Conservation (phyloP, 2,888 invertebrate species). For the Noctuana brunneofusca region DNA sequence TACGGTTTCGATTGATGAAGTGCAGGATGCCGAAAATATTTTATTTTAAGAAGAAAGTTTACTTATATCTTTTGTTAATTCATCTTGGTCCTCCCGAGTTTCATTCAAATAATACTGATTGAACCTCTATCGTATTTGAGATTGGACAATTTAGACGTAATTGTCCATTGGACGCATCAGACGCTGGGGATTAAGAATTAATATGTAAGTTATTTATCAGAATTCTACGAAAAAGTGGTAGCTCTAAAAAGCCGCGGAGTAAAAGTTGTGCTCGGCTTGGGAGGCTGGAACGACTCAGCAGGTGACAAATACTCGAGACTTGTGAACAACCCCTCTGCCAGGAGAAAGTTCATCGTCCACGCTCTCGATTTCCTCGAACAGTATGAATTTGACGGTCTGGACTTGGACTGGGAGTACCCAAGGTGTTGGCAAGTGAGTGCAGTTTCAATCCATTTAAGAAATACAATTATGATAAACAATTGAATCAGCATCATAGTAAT, state of each 20-base stretch:
- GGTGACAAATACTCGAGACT: conserved; percentile 94
- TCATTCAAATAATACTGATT: no score
- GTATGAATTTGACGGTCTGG: conserved; percentile 94
- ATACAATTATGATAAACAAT: no score
- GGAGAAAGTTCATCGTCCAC: conserved; percentile 88
- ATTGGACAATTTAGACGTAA: no score
- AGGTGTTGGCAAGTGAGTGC: conserved; percentile 91
- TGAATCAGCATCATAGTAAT: no score
- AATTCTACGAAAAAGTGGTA: conserved; percentile 93
- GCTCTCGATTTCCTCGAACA: conserved; percentile 90
- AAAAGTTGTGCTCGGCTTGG: conserved; percentile 93
- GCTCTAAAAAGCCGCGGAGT: conserved; percentile 87
- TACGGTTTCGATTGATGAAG: background rate
- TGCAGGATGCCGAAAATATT: no score
- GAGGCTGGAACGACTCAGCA: conserved; percentile 97
- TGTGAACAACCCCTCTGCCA: conserved; percentile 87
- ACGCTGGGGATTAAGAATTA: no score
- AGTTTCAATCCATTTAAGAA: background rate
- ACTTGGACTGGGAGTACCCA: conserved; percentile 97
- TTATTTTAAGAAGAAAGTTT: no score
- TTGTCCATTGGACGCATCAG: no score
- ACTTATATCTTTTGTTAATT: no score
- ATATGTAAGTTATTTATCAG: conserved; percentile 61
- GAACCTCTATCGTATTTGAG: no score
- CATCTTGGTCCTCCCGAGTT: no score